Conservation (phyloP, 1,140 invertebrate species). For the Lepidostoma basale region DNA sequence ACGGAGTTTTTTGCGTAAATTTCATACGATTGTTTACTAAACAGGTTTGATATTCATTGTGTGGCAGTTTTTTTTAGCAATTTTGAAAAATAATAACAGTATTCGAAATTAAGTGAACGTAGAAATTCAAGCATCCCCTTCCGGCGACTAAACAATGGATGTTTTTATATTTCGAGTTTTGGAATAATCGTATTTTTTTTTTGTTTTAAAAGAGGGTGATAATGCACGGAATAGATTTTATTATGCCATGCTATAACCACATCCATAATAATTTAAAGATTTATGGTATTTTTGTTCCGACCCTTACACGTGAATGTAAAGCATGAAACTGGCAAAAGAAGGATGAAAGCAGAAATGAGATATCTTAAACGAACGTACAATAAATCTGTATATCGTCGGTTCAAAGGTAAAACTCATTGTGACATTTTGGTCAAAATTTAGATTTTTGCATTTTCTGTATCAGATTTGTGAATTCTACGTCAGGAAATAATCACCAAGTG, state of each 20-base stretch:
- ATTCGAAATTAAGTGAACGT: conserved; percentile 14
- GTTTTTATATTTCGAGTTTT: conserved; percentile 3
- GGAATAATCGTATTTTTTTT: not conserved
- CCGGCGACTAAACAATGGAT: not conserved
- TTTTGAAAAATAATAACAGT: conserved; percentile 27
- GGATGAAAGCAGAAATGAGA: no score
- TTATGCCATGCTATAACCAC: not conserved
- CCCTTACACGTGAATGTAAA: no score
- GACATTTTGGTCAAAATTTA: no score
- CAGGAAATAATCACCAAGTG: no score
- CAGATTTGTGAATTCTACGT: no score
- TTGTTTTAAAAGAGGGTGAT: not conserved
- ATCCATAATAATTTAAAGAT: no score
- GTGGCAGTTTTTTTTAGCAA: conserved; percentile 19
- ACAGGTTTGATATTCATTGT: conserved; percentile 24
- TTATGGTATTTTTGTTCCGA: no score
- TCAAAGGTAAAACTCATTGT: no score
- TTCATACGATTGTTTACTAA: conserved; percentile 28
- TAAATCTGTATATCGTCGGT: no score
- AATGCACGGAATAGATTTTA: not conserved
- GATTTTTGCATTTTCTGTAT: no score
- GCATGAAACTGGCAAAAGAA: no score
- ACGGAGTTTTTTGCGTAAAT: conserved; percentile 22
- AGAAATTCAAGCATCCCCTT: conserved; percentile 3
- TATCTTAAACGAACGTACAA: no score